Percentiles rank a stretch among this genome's conserved stretches.
phyloP scores from a whole-genome alignment of 2,797 vertebrate genomes.

The Erethizon dorsatum region DNA sequence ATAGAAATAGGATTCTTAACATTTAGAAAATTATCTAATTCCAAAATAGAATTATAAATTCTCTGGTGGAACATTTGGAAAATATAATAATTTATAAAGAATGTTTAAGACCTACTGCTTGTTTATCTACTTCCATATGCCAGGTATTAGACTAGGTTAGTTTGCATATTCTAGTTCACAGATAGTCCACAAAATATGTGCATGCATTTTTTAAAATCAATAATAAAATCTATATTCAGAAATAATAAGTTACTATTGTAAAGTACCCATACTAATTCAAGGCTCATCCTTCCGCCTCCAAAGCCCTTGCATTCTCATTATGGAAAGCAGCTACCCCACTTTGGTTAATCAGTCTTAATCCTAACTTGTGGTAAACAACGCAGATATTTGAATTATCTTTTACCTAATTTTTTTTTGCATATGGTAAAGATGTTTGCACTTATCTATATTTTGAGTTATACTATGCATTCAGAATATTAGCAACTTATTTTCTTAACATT shows the following conservation, averaged over 20 bases:
- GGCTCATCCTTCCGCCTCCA: not conserved
- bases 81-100: not conserved
- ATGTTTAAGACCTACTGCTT: not conserved
- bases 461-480: not conserved
- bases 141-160: not conserved
- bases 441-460: not conserved
- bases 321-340: not conserved
- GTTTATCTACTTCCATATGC: not conserved
- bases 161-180: conserved; percentile 11
- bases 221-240: conserved; percentile 17
- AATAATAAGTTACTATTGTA: not conserved
- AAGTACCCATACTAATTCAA: not conserved
- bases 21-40: conserved; percentile 13
- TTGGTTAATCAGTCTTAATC: not conserved
- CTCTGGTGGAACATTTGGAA: not conserved
- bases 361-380: not conserved
- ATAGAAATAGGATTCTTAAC: not conserved
- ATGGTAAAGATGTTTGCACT: not conserved
- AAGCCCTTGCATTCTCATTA: not conserved
- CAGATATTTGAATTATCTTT: not conserved
- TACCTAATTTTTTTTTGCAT: not conserved
- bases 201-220: not conserved
- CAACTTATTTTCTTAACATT: not conserved
- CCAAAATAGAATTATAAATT: not conserved
- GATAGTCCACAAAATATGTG: not conserved